phyloP scores from a whole-genome alignment of 2,113 vertebrate genomes.

The Nematolebias whitei region DNA sequence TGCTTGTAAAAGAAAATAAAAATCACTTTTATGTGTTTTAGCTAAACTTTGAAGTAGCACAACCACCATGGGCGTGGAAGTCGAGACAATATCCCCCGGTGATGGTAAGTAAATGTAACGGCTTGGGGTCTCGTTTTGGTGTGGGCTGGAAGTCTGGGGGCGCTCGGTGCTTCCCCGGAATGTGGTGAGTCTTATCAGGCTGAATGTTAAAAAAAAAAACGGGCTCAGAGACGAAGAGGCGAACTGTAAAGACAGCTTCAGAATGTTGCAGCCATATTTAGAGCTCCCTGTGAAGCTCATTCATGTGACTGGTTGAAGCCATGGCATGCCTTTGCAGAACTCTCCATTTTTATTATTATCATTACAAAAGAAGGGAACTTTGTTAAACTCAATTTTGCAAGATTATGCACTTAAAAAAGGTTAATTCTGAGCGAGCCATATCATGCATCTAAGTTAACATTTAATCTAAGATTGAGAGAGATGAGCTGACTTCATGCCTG shows the following conservation, averaged over 20 bases:
- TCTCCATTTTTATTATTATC: slow-evolving; percentile 2
- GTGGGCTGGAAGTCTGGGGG: slow-evolving; percentile 7
- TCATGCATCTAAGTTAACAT: slow-evolving; percentile 16
- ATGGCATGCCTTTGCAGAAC: slow-evolving; percentile 7
- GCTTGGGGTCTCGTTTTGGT: slow-evolving; percentile 26
- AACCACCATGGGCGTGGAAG: slow-evolving; percentile 90
- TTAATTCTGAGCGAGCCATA: too few relatives aligned
- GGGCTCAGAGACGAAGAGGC: fast-evolving
- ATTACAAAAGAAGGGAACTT: not conserved
- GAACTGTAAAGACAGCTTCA: not conserved
- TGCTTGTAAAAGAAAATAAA: not conserved
- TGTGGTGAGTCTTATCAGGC: not conserved
- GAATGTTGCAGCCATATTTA: not conserved
- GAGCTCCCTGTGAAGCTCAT: not conserved
- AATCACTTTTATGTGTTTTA: slow-evolving; percentile 11
- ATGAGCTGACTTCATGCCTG: slow-evolving; percentile 1
- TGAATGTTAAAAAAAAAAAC: fast-evolving
- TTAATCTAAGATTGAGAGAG: slow-evolving; percentile 26
- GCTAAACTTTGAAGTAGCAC: slow-evolving; percentile 31
- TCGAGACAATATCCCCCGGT: slow-evolving; percentile 95
- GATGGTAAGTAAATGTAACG: slow-evolving; percentile 83
- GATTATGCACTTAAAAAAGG: too few relatives aligned
- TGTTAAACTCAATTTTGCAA: not conserved
- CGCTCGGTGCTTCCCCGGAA: slow-evolving; percentile 19
- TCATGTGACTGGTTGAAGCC: not conserved